Percentiles rank a stretch among this genome's conserved stretches.
Evolutionary conservation across 2,113 vertebrate genomes (phyloP).

Genomic region (Sprattus sprattus): DNA sequence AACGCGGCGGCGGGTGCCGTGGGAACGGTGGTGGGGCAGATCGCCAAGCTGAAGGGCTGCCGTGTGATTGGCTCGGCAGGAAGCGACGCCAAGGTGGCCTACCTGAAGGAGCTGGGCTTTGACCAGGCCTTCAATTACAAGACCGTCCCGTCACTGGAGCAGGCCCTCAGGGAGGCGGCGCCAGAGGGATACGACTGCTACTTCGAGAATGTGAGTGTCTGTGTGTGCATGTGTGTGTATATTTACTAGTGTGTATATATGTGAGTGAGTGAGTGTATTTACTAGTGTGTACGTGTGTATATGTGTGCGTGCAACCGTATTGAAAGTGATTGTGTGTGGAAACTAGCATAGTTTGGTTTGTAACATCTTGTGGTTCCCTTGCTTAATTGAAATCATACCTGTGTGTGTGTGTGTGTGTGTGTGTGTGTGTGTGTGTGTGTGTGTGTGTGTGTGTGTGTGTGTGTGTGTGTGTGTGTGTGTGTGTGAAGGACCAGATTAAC

Average conservation of each 20-base stretch:
- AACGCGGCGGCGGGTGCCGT: slow-evolving; percentile 82
- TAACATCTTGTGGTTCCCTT: neutral
- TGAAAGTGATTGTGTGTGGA: neutral
- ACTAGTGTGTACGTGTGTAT: too few species aligned
- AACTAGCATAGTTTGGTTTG: neutral
- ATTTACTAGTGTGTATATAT: neutral
- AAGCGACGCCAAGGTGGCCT: slow-evolving; percentile 75
- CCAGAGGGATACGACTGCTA: slow-evolving; percentile 81
- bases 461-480: slow-evolving; percentile 37
- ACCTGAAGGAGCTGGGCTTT: slow-evolving; percentile 77
- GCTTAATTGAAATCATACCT: neutral
- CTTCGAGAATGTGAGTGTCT: slow-evolving; percentile 79
- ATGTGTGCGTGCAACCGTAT: neutral
- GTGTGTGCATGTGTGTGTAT: neutral
- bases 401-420: neutral
- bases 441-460: neutral
- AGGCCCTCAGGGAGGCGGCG: slow-evolving; percentile 72
- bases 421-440: neutral
- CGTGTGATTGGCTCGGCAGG: slow-evolving; percentile 79
- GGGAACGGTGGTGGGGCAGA: slow-evolving; percentile 76
- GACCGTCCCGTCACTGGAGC: slow-evolving; percentile 72
- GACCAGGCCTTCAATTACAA: slow-evolving; percentile 85
- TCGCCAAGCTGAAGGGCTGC: slow-evolving; percentile 78
- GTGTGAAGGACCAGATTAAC: neutral
- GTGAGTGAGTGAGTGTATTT: neutral